These are phyloP conservation scores for Oxycera nigricornis DNA, from an alignment of 2,888 invertebrate genomes.

Conservation along the genomic window DNA sequence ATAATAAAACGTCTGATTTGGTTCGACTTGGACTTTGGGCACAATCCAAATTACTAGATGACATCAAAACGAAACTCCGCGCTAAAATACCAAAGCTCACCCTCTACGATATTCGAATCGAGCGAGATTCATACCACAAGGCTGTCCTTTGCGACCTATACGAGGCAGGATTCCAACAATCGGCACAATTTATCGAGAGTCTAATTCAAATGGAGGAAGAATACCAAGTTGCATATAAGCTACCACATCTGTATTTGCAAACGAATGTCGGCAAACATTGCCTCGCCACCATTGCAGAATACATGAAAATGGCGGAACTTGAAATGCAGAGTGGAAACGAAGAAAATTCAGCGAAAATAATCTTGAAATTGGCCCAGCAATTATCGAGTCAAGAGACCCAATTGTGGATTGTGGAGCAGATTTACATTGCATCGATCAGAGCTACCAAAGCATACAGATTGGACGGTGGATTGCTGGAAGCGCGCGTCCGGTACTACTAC, in stretches of 20 bases:
- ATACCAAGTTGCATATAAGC: background rate
- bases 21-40: conserved; percentile 38
- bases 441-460: background rate
- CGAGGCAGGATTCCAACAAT: background rate
- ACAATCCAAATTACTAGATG: background rate
- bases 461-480: conserved; percentile 25
- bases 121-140: background rate
- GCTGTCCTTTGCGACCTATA: conserved; percentile 17
- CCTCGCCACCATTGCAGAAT: background rate
- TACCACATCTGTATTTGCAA: background rate
- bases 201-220: conserved; percentile 20
- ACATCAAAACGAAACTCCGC: conserved; percentile 21
- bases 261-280: background rate
- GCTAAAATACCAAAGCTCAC: conserved; percentile 31
- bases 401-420: conserved; percentile 27
- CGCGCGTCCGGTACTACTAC: conserved; percentile 33
- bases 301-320: background rate
- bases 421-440: background rate
- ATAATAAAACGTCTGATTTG: background rate
- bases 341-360: background rate
- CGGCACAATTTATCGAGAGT: conserved; percentile 10
- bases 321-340: background rate
- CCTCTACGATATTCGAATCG: conserved; percentile 19
- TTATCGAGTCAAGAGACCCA: background rate
- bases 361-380: background rate